Percentiles rank a stretch among this genome's conserved stretches.
Evolutionary conservation across 1,140 invertebrate species (phyloP).

Genomic region (Maconellicoccus hirsutus): DNA sequence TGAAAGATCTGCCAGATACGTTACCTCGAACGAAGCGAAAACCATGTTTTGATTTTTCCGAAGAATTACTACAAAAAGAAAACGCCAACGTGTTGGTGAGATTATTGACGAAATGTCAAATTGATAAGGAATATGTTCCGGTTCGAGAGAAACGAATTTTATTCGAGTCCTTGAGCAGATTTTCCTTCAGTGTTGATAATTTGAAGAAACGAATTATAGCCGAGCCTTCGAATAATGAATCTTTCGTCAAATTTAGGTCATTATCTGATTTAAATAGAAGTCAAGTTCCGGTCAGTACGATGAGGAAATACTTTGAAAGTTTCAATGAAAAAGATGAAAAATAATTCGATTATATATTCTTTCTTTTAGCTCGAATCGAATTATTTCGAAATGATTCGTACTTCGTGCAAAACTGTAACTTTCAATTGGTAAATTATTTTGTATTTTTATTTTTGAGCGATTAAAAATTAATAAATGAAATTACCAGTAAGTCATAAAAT

Average conservation of each 20-base stretch:
- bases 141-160: background rate
- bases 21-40: background rate
- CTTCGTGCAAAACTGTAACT: no score
- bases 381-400: no score
- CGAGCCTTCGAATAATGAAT: background rate
- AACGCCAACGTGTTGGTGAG: background rate
- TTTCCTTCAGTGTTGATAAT: slow-evolving; percentile 14
- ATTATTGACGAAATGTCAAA: background rate
- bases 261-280: background rate
- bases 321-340: background rate
- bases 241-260: background rate
- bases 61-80: background rate
- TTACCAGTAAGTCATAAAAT: no score
- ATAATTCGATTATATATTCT: background rate
- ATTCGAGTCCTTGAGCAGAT: slow-evolving; percentile 1
- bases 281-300: background rate
- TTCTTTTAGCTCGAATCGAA: no score
- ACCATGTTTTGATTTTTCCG: background rate
- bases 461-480: no score
- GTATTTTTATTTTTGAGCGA: no score
- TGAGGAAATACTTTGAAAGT: background rate
- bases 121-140: background rate
- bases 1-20: background rate
- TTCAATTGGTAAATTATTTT: no score
- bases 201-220: background rate